Base-by-base conservation (phyloP, 1,140 invertebrate species). In the fruit fly (Drosophila melanogaster) region DNA sequence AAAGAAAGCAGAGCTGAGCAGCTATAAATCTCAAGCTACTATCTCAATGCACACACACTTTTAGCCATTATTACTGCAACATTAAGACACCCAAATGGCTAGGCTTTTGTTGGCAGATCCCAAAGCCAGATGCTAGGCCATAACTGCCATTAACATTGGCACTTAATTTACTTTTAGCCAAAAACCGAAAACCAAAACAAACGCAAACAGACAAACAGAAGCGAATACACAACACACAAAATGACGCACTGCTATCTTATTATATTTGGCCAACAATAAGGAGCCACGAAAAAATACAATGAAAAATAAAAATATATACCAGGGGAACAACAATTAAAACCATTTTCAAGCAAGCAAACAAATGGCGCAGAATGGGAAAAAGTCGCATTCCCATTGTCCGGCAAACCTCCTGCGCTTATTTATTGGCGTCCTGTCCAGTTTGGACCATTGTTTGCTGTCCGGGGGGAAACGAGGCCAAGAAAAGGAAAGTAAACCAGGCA, bases 121-220 rank as follows among this genome's bases (percentile, higher is more conserved):
- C 64, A 77, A 76, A 83, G 80, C 83, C 83, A 87, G 75, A 87
- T 87, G 81, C 58, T 72, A 60, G 72, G 77, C 81, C 81, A 85
- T 85, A 85, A 85, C 81, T 85, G 81, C 83, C 83, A 86, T 89
- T 89, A 86, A 89, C 83, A 87, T 86, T 86, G 83, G 79, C 83
- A 86, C 83, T 86, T 87, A 87, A 86, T 86, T 87, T 86, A 89
- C 83, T 87, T 77, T 86, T 71, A 79, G 76, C 81, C 81, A 83
- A 81, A 78, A 77, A 77, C 79, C 77, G 47, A 81, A 77, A 81
- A 87, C 78, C 83, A 81, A 86, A 85, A 81, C 74, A 86, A 78
- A 85, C 69, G 56, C 69, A 73, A 73, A 61, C 66, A 73, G 67
- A 46, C 67, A 72, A 73, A 73, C 70, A 73, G 59, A 74, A 56